Conservation (phyloP, 2,888 invertebrate genomes). For the Omphaloscelis lunosa region DNA sequence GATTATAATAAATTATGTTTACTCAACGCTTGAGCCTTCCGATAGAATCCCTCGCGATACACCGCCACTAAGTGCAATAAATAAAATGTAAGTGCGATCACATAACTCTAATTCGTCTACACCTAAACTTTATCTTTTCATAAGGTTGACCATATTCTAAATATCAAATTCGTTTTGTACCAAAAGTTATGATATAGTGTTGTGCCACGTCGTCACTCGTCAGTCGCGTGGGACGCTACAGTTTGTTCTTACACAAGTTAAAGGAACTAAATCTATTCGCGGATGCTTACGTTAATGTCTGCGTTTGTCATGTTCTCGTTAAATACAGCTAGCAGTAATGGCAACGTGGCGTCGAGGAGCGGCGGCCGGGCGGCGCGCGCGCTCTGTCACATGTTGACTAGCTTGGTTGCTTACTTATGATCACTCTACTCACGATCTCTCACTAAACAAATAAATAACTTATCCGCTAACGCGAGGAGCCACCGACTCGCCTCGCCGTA, state of each 20-base stretch:
- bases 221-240: slow-evolving; percentile 53
- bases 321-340: slow-evolving; percentile 83
- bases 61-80: slow-evolving; percentile 79
- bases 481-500: slow-evolving; percentile 77
- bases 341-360: slow-evolving; percentile 82
- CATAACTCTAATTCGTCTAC: slow-evolving; percentile 78
- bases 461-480: slow-evolving; percentile 81
- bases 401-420: slow-evolving; percentile 88
- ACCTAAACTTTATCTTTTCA: slow-evolving; percentile 74
- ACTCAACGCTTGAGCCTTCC: slow-evolving; percentile 77
- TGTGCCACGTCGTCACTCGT: slow-evolving; percentile 45
- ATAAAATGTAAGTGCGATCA: slow-evolving; percentile 84
- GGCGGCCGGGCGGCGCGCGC: slow-evolving; percentile 65
- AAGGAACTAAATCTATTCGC: slow-evolving; percentile 75
- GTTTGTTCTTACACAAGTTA: slow-evolving; percentile 67
- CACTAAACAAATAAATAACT: slow-evolving; percentile 90
- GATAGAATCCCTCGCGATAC: slow-evolving; percentile 66
- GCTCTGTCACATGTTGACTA: slow-evolving; percentile 86
- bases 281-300: slow-evolving; percentile 70
- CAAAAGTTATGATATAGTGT: slow-evolving; percentile 75
- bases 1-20: slow-evolving; percentile 71
- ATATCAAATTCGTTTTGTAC: slow-evolving; percentile 88
- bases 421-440: slow-evolving; percentile 83
- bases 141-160: slow-evolving; percentile 77
- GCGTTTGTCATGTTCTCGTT: slow-evolving; percentile 77